Percentiles rank a stretch among this genome's conserved stretches.
Evolutionary conservation across 2,113 vertebrate species (phyloP).

Genomic region (Neodon shergylaensis): DNA sequence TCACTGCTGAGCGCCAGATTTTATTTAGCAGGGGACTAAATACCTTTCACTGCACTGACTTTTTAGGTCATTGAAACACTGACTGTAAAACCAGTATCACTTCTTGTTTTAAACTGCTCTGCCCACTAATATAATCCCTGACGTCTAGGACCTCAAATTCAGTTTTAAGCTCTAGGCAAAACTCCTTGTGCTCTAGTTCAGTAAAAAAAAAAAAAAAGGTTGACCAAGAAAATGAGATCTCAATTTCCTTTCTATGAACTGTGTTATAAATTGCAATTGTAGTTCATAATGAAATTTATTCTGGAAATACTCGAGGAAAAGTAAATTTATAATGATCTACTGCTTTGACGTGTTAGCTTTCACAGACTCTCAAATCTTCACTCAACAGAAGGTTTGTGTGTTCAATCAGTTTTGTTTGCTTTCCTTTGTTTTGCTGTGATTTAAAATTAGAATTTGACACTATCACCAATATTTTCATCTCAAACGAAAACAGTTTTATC

Average conservation of each 20-base stretch:
- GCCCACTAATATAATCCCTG: conserved; percentile 77
- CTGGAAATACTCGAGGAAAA: conserved; percentile 1
- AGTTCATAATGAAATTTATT: conserved; percentile 14
- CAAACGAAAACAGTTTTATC: conserved; percentile 21
- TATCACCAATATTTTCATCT: conserved; percentile 23
- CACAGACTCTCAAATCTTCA: conserved; percentile 4
- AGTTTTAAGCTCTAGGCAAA: conserved; percentile 42
- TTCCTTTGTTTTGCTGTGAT: conserved; percentile 37
- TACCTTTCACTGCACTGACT: conserved; percentile 79
- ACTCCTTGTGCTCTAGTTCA: background rate
- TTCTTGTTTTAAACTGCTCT: conserved; percentile 80
- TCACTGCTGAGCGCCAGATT: conserved; percentile 81
- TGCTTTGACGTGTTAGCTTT: background rate
- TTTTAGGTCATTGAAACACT: conserved; percentile 82
- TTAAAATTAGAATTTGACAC: background rate
- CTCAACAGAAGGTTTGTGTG: background rate
- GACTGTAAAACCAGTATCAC: conserved; percentile 81
- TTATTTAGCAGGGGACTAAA: conserved; percentile 75
- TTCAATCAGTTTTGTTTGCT: background rate
- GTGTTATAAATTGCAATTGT: background rate
- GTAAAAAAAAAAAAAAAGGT: background rate
- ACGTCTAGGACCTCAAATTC: background rate
- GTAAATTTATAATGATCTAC: background rate
- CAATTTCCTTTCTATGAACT: background rate
- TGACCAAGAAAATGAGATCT: background rate